Base-by-base conservation (phyloP, 2,113 vertebrate species). In the Osmerus eperlanus region DNA sequence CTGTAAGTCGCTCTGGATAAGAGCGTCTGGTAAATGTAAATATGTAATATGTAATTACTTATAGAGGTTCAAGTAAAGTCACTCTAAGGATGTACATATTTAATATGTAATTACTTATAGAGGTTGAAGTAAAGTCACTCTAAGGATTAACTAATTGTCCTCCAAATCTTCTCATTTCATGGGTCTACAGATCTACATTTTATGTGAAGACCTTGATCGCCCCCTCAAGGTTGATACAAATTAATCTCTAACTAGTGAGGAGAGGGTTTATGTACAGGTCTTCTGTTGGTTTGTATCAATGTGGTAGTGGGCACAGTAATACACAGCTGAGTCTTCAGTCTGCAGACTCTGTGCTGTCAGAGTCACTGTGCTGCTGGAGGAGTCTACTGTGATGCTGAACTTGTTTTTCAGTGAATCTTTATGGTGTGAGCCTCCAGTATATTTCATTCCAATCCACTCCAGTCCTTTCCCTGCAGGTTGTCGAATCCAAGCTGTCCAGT, bases 261-360 rank as follows among this genome's bases (percentile, higher is more conserved):
- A 8, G 23, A 55, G 23, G 36, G 63, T 67, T 83, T 86, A 86
- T 83, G 78, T 78, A 60, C 47, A 71, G 28, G 28, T 28, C 21
- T 62, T 0, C 21, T 59, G n/a, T 25, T 67, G n/a, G 4, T 81
- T 70, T 85, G 67, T 80, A n/a, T 67, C 9, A 66, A 9, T 75
- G 83, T 86, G 85, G 0, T 72, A 0, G 76, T 52, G 58, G n/a
- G 74, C 78, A 68, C 87, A 90, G 76, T 84, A 85, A 83, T 87
- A 88, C 41, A 87, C 41, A 58, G 81, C 84, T 52, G 75, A 41
- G 70, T 89, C 76, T 51, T 82, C 83, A 75, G 68, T 51, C 73
- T 80, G 78, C 72, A 89, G 1, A 8, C 72, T 83, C 8, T 67
- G 47, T 59, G 79, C 72, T 6, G 78, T 71, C 19, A 85, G 15